Conservation (phyloP, 23 tunicate species). For the Pegea sp. region DNA sequence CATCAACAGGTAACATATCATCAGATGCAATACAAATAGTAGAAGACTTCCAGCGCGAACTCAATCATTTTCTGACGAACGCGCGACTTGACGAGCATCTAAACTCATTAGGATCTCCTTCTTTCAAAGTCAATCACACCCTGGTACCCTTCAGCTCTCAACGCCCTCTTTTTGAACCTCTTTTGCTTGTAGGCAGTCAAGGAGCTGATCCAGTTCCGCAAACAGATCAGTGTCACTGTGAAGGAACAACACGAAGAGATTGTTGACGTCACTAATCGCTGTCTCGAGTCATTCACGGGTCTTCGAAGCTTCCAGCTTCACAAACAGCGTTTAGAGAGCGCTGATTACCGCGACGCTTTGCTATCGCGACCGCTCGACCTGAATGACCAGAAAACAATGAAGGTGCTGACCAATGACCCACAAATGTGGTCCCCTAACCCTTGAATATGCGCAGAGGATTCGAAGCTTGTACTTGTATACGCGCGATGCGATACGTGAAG, state of each 20-base stretch:
- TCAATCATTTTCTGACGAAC: no score
- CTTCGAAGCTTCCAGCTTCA: conserved; percentile 14
- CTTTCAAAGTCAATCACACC: no score
- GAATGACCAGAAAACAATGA: conserved; percentile 30
- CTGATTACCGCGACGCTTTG: conserved; percentile 32
- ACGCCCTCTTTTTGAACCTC: neutral
- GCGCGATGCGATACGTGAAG: conserved; percentile 19
- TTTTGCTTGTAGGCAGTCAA: conserved; percentile 1
- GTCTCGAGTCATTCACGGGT: conserved; percentile 15
- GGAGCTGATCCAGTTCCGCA: conserved; percentile 6
- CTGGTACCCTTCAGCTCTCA: no score
- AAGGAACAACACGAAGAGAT: conserved; percentile 38
- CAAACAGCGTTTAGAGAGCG: conserved; percentile 9
- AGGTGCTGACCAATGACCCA: no score
- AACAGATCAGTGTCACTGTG: conserved; percentile 20
- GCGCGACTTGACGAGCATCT: no score
- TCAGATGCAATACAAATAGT: no score
- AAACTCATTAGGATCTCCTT: no score
- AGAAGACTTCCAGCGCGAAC: no score
- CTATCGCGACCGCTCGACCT: conserved; percentile 34
- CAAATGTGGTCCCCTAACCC: no score
- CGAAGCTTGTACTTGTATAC: conserved; percentile 20
- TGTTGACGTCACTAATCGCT: conserved; percentile 2
- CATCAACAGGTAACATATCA: no score
- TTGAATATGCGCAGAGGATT: conserved; percentile 34